Evolutionary conservation across 35 echinoderm and acorn worm species (phyloP).

Genomic region (Ophioderma brevispina): DNA sequence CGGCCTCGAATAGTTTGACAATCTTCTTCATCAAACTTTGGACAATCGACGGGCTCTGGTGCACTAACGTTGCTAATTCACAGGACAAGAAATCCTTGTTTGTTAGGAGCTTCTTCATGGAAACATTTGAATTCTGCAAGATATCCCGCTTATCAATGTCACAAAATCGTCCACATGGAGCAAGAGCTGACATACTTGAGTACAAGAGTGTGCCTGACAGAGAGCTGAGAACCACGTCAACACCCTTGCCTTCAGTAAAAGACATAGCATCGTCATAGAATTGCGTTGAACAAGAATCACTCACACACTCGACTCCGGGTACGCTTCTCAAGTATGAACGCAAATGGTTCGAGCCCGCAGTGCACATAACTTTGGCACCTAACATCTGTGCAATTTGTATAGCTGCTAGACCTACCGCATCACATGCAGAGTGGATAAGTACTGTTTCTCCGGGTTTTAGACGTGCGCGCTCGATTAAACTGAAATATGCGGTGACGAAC

Average conservation of each 20-base stretch:
- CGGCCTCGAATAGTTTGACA: conserved; percentile 20
- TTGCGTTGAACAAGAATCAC: conserved; percentile 27
- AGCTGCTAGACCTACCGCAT: conserved; percentile 52
- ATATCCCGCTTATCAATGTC: conserved; percentile 20
- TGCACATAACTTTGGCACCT: conserved; percentile 75
- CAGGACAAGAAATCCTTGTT: conserved; percentile 69
- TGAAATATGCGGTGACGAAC: conserved; percentile 73
- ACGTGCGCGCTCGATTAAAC: conserved; percentile 77
- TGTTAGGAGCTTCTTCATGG: conserved; percentile 38
- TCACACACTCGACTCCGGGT: conserved; percentile 31
- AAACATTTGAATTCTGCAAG: conserved; percentile 33
- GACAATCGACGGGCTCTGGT: conserved; percentile 19
- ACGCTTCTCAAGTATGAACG: conserved; percentile 1
- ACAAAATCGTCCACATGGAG: conserved; percentile 70
- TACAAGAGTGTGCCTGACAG: conserved; percentile 52
- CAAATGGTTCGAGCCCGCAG: conserved; percentile 1
- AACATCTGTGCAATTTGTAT: conserved; percentile 61
- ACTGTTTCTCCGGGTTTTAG: conserved; percentile 66
- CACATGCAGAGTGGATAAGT: conserved; percentile 60
- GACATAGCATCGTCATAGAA: conserved; percentile 62
- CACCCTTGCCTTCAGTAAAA: conserved; percentile 53
- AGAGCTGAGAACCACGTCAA: conserved; percentile 69
- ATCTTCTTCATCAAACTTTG: conserved; percentile 41
- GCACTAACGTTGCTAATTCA: conserved; percentile 54
- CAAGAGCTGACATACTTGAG: conserved; percentile 43